Evolutionary conservation across 2,888 invertebrate genomes (phyloP).

Genomic region (Eurytoma adleriae): DNA sequence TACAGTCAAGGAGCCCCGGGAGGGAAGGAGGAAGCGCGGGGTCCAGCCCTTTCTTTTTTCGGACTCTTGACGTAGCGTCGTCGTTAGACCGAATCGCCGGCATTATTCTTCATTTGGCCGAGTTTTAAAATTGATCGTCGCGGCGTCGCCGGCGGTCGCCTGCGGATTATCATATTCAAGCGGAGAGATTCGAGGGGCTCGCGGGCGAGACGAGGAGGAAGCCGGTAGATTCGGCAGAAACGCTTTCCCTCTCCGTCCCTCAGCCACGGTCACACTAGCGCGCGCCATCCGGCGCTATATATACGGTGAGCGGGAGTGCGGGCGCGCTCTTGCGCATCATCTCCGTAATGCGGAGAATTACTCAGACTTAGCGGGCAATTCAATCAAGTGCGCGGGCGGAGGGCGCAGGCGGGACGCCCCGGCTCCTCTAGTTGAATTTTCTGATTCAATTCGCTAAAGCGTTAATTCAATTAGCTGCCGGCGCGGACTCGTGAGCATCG

Average conservation of each 20-base stretch:
- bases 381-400: slow-evolving; percentile 51
- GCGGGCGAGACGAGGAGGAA: neutral
- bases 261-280: neutral
- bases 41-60: too few species aligned
- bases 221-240: neutral
- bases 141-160: neutral
- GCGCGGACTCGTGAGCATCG: neutral
- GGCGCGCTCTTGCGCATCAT: slow-evolving; percentile 40
- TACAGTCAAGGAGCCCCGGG: too few species aligned
- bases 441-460: slow-evolving; percentile 57
- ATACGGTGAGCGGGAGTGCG: neutral
- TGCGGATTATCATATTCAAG: slow-evolving; percentile 46
- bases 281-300: neutral
- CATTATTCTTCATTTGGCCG: slow-evolving; percentile 46
- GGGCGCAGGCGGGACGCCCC: neutral
- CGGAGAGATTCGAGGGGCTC: neutral
- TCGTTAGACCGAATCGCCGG: slow-evolving; percentile 9
- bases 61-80: neutral
- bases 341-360: slow-evolving; percentile 55
- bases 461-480: slow-evolving; percentile 56
- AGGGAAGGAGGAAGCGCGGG: too few species aligned
- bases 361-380: slow-evolving; percentile 58
- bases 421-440: slow-evolving; percentile 54
- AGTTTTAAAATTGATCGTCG: slow-evolving; percentile 48
- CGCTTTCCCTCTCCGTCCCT: neutral